phyloP scores from a whole-genome alignment of 2,888 invertebrate genomes.

The Crepidodera aurea region DNA sequence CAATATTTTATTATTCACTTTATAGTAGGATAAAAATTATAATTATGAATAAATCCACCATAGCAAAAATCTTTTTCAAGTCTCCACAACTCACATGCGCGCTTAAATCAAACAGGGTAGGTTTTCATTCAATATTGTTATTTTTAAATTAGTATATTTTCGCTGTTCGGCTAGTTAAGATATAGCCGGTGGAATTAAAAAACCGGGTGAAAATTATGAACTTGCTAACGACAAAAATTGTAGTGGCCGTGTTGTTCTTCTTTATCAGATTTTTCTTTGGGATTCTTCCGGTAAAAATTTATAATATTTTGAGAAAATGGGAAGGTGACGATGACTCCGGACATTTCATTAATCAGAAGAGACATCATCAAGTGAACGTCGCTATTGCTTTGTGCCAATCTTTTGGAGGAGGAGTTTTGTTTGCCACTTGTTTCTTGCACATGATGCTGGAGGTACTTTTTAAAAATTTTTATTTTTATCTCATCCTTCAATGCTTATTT shows the following conservation, averaged over 20 bases:
- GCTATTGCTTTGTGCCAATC: slow-evolving; percentile 59
- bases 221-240: slow-evolving; percentile 60
- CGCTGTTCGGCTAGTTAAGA: not conserved
- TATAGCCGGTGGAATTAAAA: not conserved
- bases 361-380: slow-evolving; percentile 55
- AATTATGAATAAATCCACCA: too few relatives aligned
- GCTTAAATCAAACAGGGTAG: not conserved
- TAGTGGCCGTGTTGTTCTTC: slow-evolving; percentile 62
- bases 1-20: too few relatives aligned
- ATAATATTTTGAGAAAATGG: slow-evolving; percentile 56
- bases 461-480: too few relatives aligned
- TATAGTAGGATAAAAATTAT: too few relatives aligned
- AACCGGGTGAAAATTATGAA: slow-evolving; percentile 54
- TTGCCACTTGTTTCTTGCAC: slow-evolving; percentile 67
- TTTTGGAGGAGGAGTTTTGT: slow-evolving; percentile 67
- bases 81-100: not conserved
- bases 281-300: slow-evolving; percentile 63
- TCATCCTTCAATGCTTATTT: not conserved
- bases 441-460: slow-evolving; percentile 63
- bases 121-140: slow-evolving; percentile 1
- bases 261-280: slow-evolving; percentile 63
- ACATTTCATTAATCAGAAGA: slow-evolving; percentile 52
- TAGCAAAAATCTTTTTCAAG: not conserved
- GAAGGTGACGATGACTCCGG: slow-evolving; percentile 52
- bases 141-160: not conserved